Evolutionary conservation across 2,888 invertebrate genomes (phyloP), one percentile per base, ranked within the genome.

Genomic region (Oxyteleia sp.): DNA sequence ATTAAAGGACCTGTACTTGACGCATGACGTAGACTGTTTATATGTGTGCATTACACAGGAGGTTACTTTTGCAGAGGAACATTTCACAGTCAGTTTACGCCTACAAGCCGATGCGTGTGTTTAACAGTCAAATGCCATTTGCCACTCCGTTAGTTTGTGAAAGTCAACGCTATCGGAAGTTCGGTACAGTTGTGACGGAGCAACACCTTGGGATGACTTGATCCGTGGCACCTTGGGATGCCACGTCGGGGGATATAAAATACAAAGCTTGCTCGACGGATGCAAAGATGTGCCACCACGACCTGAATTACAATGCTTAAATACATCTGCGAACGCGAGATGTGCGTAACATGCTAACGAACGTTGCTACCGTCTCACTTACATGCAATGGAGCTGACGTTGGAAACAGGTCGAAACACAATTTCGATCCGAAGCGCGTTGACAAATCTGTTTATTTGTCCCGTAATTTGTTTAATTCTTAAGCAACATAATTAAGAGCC

Each of bases 291-390:
- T 35, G 11, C 18, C 3, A n/a, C 55, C 32, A 7, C 16, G 35
- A 13, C 20, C 26, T 26, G n/a, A 91, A 91, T 91, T 90, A 88
- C 90, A 87, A 82, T 88, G 90, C 90, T 91, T 90, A 90, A 90
- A 90, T 86, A 84, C 86, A 87, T 84, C 87, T 82, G 63, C 71
- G 87, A 86, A 90, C 89, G 88, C 85, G 88, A 86, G 87, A 91
- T 91, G 87, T 88, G 91, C 90, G 91, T 91, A 90, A 89, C 89
- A 66, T 57, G 84, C 78, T 53, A 86, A 82, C 82, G 82, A 57
- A 57, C 5, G 23, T 15, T 11, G 15, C 16, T 8, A 38, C 63
- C 20, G 51, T 5, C 15, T 11, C 32, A 4, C 32, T 35, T 20
- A 10, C 20, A 13, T 13, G 45, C 49, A 10, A 47, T 29, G 29